These are phyloP conservation scores for Hypothenemus hampei DNA, from an alignment of 1,140 invertebrate genomes.

Conservation along the genomic window DNA sequence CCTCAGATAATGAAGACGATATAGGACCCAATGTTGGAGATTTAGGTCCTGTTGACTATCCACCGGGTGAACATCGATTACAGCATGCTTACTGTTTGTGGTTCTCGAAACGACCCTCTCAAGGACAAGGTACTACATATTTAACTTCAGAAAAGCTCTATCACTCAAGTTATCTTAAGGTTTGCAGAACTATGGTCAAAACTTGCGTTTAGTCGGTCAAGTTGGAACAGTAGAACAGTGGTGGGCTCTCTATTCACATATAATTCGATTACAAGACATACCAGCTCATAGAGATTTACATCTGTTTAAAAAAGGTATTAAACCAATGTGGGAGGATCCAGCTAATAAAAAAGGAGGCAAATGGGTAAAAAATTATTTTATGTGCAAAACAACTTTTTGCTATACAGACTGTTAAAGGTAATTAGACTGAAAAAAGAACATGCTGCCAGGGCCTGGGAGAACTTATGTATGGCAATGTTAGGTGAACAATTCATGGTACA, in stretches of 20 bases:
- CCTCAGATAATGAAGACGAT: conserved; percentile 51
- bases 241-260: conserved; percentile 91
- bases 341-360: conserved; percentile 94
- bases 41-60: conserved; percentile 58
- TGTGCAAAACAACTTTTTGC: not conserved
- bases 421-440: conserved; percentile 90
- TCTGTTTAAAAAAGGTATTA: conserved; percentile 97
- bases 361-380: conserved; percentile 63
- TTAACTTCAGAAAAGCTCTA: not conserved
- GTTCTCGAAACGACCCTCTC: conserved; percentile 68
- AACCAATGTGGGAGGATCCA: conserved; percentile 98
- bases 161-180: conserved; percentile 16
- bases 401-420: conserved; percentile 41
- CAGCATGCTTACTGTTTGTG: conserved; percentile 88
- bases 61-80: conserved; percentile 75
- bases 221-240: conserved; percentile 94
- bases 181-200: conserved; percentile 50
- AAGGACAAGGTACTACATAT: conserved; percentile 33
- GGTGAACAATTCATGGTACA: conserved; percentile 97
- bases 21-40: conserved; percentile 39
- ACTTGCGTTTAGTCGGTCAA: conserved; percentile 75
- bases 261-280: conserved; percentile 82
- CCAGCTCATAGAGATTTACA: conserved; percentile 91
- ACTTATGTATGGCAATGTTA: conserved; percentile 94
- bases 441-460: conserved; percentile 96